Percentiles rank a stretch among this genome's conserved stretches.
phyloP scores from a whole-genome alignment of 2,113 vertebrate genomes.

The Siniperca knerii region DNA sequence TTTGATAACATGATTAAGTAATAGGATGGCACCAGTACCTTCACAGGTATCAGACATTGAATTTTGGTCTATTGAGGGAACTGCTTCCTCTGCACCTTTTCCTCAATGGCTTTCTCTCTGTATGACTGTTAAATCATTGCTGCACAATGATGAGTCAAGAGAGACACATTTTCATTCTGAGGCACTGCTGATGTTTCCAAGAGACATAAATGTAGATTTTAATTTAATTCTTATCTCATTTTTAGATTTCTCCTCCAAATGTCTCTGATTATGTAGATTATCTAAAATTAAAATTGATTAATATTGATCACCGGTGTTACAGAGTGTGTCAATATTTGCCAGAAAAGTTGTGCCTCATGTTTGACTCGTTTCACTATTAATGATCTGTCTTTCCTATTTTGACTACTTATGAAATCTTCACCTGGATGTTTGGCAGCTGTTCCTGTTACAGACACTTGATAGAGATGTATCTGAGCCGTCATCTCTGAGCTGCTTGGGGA shows the following conservation, averaged over 20 bases:
- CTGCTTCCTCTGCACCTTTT: background rate
- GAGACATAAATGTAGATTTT: background rate
- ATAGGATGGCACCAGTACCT: background rate
- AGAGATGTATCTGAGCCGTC: slow-evolving; percentile 55
- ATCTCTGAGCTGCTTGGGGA: slow-evolving; percentile 36
- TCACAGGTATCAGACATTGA: background rate
- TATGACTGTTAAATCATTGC: background rate
- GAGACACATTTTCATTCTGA: background rate
- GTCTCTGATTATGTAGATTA: background rate
- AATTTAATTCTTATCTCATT: slow-evolving; percentile 15
- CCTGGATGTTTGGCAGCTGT: slow-evolving; percentile 60
- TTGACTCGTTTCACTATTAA: background rate
- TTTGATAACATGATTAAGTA: background rate
- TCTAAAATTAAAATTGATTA: slow-evolving; percentile 15
- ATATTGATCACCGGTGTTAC: background rate
- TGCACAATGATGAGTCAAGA: background rate
- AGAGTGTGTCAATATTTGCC: background rate
- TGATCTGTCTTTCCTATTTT: background rate
- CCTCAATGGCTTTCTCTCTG: too few relatives aligned
- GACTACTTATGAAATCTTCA: slow-evolving; percentile 17
- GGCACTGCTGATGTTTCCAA: background rate
- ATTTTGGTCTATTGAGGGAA: background rate
- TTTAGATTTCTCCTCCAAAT: slow-evolving; percentile 7
- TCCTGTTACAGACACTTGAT: slow-evolving; percentile 35
- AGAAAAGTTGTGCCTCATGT: background rate